Conservation (phyloP, 2,797 vertebrate species). For the Alfaro cultratus region DNA sequence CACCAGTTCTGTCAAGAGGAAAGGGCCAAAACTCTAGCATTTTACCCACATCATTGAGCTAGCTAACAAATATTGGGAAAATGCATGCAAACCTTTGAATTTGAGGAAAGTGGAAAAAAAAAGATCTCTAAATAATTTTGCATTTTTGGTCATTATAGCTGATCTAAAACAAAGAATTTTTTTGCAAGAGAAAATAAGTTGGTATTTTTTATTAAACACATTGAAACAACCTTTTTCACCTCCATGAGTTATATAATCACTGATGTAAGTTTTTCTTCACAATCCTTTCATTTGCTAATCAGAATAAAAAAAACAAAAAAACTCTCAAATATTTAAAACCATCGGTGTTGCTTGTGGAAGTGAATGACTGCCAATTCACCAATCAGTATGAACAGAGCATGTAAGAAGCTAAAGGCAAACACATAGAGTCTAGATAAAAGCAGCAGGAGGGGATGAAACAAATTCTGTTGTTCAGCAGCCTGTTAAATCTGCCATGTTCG, state of each 20-base stretch:
- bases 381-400: neutral
- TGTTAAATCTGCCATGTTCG: slow-evolving; percentile 64
- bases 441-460: slow-evolving; percentile 16
- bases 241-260: neutral
- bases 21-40: neutral
- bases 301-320: neutral
- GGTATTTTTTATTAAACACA: neutral
- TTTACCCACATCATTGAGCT: neutral
- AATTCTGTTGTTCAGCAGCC: slow-evolving; percentile 47
- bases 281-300: neutral
- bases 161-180: neutral
- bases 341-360: neutral
- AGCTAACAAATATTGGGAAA: neutral
- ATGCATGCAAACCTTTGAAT: neutral
- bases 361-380: slow-evolving; percentile 6
- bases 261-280: neutral
- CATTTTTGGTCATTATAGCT: neutral
- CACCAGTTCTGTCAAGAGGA: neutral
- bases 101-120: no score
- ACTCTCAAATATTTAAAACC: neutral
- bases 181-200: neutral
- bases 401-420: slow-evolving; percentile 15
- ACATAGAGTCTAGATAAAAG: slow-evolving; percentile 31
- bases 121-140: neutral
- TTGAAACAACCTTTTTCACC: neutral